These are phyloP conservation scores for Azemiops feae DNA, from an alignment of 2,113 vertebrate genomes.

Conservation along the genomic window DNA sequence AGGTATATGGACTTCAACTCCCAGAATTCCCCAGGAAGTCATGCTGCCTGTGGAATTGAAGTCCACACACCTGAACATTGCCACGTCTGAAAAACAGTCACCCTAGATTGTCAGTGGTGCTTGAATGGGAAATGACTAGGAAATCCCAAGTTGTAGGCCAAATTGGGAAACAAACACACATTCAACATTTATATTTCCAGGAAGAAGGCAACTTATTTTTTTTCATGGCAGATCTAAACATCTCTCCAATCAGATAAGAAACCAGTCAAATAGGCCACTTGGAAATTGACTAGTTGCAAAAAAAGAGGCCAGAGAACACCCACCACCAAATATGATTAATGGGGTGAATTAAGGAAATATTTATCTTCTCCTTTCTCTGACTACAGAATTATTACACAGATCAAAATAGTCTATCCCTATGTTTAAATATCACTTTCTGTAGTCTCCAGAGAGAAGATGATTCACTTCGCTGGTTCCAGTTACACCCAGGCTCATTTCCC, in stretches of 20 bases:
- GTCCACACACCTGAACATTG: not conserved
- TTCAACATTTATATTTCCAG: not conserved
- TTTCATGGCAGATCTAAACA: not conserved
- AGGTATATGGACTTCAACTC: not conserved
- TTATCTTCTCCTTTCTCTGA: not conserved
- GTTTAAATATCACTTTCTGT: constrained; percentile 33
- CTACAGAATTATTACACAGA: constrained; percentile 23
- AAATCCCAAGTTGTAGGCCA: not conserved
- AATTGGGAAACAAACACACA: not conserved
- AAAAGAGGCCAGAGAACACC: not conserved
- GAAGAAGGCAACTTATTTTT: not conserved
- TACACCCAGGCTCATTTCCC: constrained; percentile 12
- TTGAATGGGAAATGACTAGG: not conserved
- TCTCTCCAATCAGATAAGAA: not conserved
- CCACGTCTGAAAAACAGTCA: not conserved
- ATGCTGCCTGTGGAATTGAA: too few species aligned
- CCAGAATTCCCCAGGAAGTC: too few species aligned
- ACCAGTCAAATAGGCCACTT: not conserved
- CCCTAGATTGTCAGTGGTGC: not conserved
- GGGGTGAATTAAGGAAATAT: constrained; percentile 34
- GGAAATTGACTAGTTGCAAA: not conserved
- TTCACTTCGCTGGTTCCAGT: constrained; percentile 67
- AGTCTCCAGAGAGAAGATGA: constrained; percentile 46
- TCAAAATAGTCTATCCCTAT: constrained; percentile 48
- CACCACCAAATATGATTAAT: constrained; percentile 33